Evolutionary conservation across 2,113 vertebrate species (phyloP).

Genomic region (Sebastes fasciatus): DNA sequence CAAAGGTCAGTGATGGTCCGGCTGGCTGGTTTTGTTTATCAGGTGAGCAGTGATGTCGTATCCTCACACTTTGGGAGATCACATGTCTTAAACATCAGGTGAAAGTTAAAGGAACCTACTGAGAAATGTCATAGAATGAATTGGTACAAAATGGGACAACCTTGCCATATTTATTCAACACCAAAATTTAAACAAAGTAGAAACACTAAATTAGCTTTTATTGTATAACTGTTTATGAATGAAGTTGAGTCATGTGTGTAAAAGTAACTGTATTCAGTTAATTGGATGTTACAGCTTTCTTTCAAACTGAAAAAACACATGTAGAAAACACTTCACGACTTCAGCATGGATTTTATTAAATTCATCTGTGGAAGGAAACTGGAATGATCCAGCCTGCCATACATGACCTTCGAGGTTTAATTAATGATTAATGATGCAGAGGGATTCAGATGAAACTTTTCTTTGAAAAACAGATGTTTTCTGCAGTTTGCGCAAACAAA

Average conservation of each 20-base stretch:
- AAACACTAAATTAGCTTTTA: not conserved
- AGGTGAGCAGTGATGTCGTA: slow-evolving; percentile 20
- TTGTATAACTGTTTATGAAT: not conserved
- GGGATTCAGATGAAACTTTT: slow-evolving; percentile 14
- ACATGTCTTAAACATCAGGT: not conserved
- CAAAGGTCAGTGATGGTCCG: slow-evolving; percentile 49
- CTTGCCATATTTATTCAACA: not conserved
- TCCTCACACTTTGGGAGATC: not conserved
- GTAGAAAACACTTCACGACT: not conserved
- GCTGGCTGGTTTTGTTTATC: slow-evolving; percentile 31
- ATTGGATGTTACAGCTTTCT: not conserved
- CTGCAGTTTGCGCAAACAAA: slow-evolving; percentile 2
- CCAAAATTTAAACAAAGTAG: not conserved
- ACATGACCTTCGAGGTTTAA: not conserved
- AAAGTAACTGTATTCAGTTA: not conserved
- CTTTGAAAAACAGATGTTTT: slow-evolving; percentile 27
- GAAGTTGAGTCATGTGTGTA: not conserved
- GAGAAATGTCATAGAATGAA: not conserved
- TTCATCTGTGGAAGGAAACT: not conserved
- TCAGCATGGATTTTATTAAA: not conserved
- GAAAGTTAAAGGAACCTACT: not conserved
- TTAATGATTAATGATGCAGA: slow-evolving; percentile 65
- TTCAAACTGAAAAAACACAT: not conserved
- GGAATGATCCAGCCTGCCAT: not conserved
- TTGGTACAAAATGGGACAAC: not conserved